These are phyloP conservation scores for Papilio xuthus DNA, from an alignment of 1,140 invertebrate genomes.

Conservation along the genomic window DNA sequence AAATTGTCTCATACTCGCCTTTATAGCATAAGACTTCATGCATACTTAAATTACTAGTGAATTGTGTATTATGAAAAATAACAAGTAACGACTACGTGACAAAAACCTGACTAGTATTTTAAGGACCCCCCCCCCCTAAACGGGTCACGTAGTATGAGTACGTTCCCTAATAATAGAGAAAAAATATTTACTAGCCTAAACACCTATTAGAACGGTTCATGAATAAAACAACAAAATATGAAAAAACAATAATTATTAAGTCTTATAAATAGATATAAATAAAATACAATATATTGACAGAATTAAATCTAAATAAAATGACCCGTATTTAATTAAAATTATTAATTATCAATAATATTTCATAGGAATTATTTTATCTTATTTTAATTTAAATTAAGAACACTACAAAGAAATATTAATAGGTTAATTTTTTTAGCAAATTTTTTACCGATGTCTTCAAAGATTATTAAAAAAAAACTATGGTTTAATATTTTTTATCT, in stretches of 20 bases:
- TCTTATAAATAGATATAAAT: slow-evolving; percentile 23
- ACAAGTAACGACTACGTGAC: too few species aligned
- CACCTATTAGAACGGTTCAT: neutral
- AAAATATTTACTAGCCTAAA: neutral
- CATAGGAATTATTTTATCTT: neutral
- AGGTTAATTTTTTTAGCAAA: neutral
- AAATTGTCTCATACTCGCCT: too few species aligned
- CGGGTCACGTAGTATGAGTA: too few species aligned
- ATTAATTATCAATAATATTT: neutral
- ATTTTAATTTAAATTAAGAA: neutral
- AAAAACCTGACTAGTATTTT: too few species aligned
- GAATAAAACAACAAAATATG: slow-evolving; percentile 22
- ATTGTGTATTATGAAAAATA: too few species aligned
- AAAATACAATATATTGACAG: slow-evolving; percentile 27
- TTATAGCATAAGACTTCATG: too few species aligned
- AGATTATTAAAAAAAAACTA: neutral
- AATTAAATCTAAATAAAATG: slow-evolving; percentile 27
- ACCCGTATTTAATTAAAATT: slow-evolving; percentile 20
- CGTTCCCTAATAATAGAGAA: too few species aligned
- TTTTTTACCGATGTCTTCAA: neutral
- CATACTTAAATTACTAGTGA: too few species aligned
- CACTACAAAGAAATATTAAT: neutral
- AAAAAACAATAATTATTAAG: slow-evolving; percentile 24
- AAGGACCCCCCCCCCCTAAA: too few species aligned
- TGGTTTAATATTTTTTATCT: neutral